phyloP scores from a whole-genome alignment of 2,888 invertebrate species.

The Andrena haemorrhoa region DNA sequence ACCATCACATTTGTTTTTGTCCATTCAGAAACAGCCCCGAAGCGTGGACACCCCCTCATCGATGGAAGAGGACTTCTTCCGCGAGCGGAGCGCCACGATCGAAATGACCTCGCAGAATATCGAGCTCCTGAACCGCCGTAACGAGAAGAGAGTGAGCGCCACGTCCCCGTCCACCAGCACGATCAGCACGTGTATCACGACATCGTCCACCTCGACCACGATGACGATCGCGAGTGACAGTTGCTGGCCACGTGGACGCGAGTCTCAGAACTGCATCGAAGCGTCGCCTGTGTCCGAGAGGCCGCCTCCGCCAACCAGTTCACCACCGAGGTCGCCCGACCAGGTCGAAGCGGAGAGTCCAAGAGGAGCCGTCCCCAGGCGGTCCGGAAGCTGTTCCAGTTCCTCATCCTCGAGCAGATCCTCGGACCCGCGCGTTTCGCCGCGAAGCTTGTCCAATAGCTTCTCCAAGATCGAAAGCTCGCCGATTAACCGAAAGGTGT shows the following conservation, averaged over 20 bases:
- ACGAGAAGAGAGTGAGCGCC: conserved; percentile 68
- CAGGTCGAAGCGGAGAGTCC: conserved; percentile 73
- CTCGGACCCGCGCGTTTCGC: conserved; percentile 66
- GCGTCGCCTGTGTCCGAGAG: conserved; percentile 49
- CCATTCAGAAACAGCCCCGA: conserved; percentile 64
- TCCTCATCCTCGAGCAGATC: conserved; percentile 78
- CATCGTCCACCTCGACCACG: conserved; percentile 66
- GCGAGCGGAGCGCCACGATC: conserved; percentile 81
- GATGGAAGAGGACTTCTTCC: conserved; percentile 77
- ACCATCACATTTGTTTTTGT: background rate
- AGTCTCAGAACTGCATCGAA: conserved; percentile 57
- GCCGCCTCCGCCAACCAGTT: conserved; percentile 77
- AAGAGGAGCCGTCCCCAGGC: conserved; percentile 80
- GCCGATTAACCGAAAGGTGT: conserved; percentile 75
- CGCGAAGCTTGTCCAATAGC: conserved; percentile 63
- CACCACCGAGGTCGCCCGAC: conserved; percentile 80
- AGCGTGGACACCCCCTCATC: conserved; percentile 59
- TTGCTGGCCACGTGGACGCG: conserved; percentile 67
- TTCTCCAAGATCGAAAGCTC: conserved; percentile 64
- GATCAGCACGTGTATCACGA: conserved; percentile 54
- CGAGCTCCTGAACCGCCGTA: conserved; percentile 80
- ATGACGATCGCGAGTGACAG: conserved; percentile 59
- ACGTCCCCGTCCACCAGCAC: conserved; percentile 51
- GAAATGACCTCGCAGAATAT: conserved; percentile 84
- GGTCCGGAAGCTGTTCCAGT: conserved; percentile 80